Percentiles rank a stretch among this genome's conserved stretches.
phyloP scores from a whole-genome alignment of 2,113 vertebrate species.

The Acinonyx jubatus region DNA sequence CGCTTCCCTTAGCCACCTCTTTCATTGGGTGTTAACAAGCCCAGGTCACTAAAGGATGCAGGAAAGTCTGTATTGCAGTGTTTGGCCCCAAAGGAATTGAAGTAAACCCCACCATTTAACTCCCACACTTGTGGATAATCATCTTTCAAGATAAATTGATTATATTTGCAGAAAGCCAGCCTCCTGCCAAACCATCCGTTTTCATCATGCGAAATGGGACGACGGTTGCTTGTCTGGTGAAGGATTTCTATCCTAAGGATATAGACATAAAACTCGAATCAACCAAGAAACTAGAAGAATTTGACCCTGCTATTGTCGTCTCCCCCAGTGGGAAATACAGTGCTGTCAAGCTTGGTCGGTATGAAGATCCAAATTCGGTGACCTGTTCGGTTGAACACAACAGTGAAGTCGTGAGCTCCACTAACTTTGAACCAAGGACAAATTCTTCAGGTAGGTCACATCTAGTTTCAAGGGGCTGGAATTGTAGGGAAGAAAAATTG shows the following conservation, averaged over 20 bases:
- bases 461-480: not conserved
- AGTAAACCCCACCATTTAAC: not conserved
- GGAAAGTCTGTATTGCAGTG: not conserved
- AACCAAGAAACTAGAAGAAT: not conserved
- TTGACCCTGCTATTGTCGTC: not conserved
- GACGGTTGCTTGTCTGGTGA: conserved; percentile 79
- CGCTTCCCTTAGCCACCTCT: not conserved
- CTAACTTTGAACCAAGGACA: not conserved
- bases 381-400: conserved; percentile 70
- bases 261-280: conserved; percentile 56
- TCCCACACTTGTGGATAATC: not conserved
- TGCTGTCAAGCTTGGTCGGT: conserved; percentile 72
- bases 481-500: not conserved
- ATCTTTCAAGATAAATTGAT: conserved; percentile 44
- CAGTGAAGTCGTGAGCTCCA: not conserved
- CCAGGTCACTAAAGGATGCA: not conserved
- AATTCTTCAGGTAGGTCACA: conserved; percentile 23
- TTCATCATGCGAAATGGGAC: conserved; percentile 77
- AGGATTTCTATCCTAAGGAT: conserved; percentile 68
- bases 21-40: not conserved
- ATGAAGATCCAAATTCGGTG: conserved; percentile 47
- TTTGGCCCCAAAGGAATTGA: not conserved
- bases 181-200: conserved; percentile 56
- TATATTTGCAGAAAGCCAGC: conserved; percentile 16
- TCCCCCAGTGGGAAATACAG: conserved; percentile 70